Conservation (phyloP, 2,888 invertebrate species). For the Acronicta aceris region DNA sequence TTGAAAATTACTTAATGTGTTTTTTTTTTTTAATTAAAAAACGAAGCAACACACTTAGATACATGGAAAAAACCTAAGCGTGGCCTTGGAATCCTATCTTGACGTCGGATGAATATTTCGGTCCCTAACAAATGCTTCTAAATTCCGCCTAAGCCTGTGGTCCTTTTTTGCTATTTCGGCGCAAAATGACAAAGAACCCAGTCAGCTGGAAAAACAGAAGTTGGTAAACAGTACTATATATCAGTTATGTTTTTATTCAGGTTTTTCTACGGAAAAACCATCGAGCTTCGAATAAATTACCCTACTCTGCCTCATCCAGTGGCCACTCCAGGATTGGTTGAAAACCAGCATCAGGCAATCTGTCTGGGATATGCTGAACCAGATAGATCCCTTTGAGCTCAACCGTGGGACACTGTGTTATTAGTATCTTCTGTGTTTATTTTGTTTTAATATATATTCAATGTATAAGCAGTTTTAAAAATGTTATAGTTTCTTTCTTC, state of each 20-base stretch:
- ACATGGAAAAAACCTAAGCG: constrained; percentile 1
- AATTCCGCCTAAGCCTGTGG: constrained; percentile 17
- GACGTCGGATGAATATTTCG: constrained; percentile 33
- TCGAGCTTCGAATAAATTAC: neutral
- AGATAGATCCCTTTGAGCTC: no score
- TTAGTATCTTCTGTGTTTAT: no score
- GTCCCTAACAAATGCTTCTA: constrained; percentile 26
- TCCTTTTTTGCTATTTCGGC: constrained; percentile 27
- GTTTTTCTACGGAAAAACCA: neutral
- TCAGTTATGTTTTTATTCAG: constrained; percentile 1
- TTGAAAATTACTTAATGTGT: no score
- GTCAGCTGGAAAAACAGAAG: constrained; percentile 26
- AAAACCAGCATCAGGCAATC: no score
- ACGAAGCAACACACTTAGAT: constrained; percentile 9
- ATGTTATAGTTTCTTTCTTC: no score
- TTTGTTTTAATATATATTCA: no score
- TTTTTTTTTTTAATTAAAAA: no score
- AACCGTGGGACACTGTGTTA: no score
- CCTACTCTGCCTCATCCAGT: no score
- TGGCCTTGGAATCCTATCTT: constrained; percentile 30
- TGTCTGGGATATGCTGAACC: no score
- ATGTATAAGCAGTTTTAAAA: no score
- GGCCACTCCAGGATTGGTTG: no score
- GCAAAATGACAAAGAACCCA: constrained; percentile 22
- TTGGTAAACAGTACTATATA: constrained; percentile 19